Evolutionary conservation across 1,140 invertebrate species (phyloP).

Genomic region (Drosophila biarmipes): DNA sequence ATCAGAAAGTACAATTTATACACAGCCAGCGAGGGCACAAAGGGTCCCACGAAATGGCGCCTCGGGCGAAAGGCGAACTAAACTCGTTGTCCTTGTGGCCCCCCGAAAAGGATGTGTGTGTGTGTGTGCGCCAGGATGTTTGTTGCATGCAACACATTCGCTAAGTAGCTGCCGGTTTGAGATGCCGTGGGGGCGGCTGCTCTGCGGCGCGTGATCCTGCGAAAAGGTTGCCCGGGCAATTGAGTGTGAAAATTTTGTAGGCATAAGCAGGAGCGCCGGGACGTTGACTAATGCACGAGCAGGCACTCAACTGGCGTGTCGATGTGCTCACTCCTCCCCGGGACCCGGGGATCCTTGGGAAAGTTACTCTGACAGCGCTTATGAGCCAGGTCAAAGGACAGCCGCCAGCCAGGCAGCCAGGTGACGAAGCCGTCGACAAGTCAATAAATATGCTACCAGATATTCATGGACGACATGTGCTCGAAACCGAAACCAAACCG

Average conservation of each 20-base stretch:
- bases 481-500: slow-evolving; percentile 9
- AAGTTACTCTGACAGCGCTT: slow-evolving; percentile 64
- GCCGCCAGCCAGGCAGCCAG: not conserved
- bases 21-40: slow-evolving; percentile 49
- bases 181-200: slow-evolving; percentile 17
- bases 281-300: slow-evolving; percentile 77
- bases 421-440: slow-evolving; percentile 65
- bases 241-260: slow-evolving; percentile 80
- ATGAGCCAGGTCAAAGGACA: slow-evolving; percentile 69
- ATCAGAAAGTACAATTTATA: slow-evolving; percentile 74
- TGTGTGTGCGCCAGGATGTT: slow-evolving; percentile 7
- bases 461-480: slow-evolving; percentile 64
- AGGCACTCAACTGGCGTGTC: slow-evolving; percentile 77
- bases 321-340: slow-evolving; percentile 13
- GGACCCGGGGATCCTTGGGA: too few relatives aligned
- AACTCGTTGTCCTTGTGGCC: slow-evolving; percentile 49
- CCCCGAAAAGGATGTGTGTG: slow-evolving; percentile 13
- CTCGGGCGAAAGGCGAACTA: slow-evolving; percentile 61
- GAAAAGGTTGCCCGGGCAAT: slow-evolving; percentile 80
- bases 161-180: slow-evolving; percentile 65
- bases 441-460: slow-evolving; percentile 75
- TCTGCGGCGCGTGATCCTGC: slow-evolving; percentile 72
- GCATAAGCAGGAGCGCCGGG: slow-evolving; percentile 46
- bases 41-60: slow-evolving; percentile 41
- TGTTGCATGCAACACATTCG: slow-evolving; percentile 74